phyloP scores from a whole-genome alignment of 2,888 invertebrate genomes.

The Lepidocyrtinus sp. region DNA sequence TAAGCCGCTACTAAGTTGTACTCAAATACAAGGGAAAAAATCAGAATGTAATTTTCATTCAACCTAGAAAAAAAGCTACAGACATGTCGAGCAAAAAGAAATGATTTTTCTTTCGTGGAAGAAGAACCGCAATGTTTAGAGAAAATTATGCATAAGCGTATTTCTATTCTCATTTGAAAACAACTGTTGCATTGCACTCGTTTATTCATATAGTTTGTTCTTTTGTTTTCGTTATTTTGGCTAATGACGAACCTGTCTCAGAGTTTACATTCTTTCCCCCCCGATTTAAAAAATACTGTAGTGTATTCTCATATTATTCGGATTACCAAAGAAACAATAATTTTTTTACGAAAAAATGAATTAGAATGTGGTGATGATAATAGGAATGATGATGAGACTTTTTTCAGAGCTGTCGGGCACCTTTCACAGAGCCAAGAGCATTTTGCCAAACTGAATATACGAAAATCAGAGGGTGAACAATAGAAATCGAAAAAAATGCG shows the following conservation, averaged over 20 bases:
- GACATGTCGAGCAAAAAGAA: constrained; percentile 13
- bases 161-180: constrained; percentile 4
- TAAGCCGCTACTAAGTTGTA: constrained; percentile 20
- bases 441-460: no score
- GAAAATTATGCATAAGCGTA: constrained; percentile 24
- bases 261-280: constrained; percentile 27
- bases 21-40: not conserved
- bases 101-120: constrained; percentile 16
- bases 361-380: constrained; percentile 16
- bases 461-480: constrained; percentile 1
- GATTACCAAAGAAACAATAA: not conserved
- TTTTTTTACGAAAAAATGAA: constrained; percentile 20
- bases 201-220: constrained; percentile 17
- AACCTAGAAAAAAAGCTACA: constrained; percentile 13
- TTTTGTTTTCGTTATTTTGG: constrained; percentile 41
- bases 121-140: constrained; percentile 38
- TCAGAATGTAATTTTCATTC: constrained; percentile 23
- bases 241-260: constrained; percentile 55
- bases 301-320: not conserved
- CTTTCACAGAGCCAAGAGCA: constrained; percentile 17
- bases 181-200: constrained; percentile 24
- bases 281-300: not conserved
- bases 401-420: constrained; percentile 39
- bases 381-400: constrained; percentile 27
- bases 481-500: not conserved